These are phyloP conservation scores for Biston stratarius DNA, from an alignment of 2,888 invertebrate genomes.

Conservation along the genomic window DNA sequence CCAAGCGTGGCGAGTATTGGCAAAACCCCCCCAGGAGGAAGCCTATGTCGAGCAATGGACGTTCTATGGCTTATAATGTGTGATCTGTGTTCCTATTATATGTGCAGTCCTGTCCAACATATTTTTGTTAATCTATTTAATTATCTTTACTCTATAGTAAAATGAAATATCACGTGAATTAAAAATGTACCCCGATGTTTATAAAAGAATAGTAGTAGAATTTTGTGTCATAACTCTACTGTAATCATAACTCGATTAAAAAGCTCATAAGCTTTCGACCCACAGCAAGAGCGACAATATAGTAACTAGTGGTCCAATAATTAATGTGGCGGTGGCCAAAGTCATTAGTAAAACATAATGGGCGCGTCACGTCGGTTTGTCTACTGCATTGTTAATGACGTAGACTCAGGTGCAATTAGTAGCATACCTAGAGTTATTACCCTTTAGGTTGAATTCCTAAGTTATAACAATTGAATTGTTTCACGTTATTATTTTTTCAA, in stretches of 20 bases:
- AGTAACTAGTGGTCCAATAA: conserved; percentile 47
- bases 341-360: conserved; percentile 58
- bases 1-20: too few species aligned
- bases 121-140: too few species aligned
- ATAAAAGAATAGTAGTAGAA: too few species aligned
- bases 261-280: background rate
- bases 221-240: background rate
- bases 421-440: background rate
- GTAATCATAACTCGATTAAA: background rate
- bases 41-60: too few species aligned
- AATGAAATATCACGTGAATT: too few species aligned
- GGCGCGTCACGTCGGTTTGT: conserved; percentile 47
- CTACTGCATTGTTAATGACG: conserved; percentile 49
- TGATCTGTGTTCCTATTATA: too few species aligned
- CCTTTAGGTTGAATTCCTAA: background rate
- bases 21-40: too few species aligned
- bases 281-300: conserved; percentile 12
- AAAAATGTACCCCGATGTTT: too few species aligned
- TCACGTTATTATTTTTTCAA: background rate
- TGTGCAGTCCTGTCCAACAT: too few species aligned
- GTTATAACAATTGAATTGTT: background rate
- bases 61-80: too few species aligned
- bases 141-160: too few species aligned
- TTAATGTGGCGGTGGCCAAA: conserved; percentile 45
- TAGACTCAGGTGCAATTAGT: conserved; percentile 32